Percentiles rank a stretch among this genome's conserved stretches.
phyloP scores from a whole-genome alignment of 2,797 vertebrate genomes.

The Urocyon cinereoargenteus region DNA sequence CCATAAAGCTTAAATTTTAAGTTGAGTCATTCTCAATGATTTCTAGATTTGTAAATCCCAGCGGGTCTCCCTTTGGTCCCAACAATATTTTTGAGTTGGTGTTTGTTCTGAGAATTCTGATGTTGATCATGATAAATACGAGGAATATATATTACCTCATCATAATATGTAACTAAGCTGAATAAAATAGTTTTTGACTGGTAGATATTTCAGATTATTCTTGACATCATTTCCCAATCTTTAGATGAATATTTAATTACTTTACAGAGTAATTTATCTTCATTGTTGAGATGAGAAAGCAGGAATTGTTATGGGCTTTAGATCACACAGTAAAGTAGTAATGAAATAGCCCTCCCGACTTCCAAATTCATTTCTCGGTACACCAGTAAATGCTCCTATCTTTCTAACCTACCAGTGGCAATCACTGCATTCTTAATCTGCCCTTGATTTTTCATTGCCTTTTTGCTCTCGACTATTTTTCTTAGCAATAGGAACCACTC shows the following conservation, averaged over 20 bases:
- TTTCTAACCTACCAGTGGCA: slow-evolving; percentile 50
- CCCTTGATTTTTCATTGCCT: background rate
- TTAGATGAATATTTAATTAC: slow-evolving; percentile 42
- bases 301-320: slow-evolving; percentile 19
- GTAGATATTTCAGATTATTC: slow-evolving; percentile 51
- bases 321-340: background rate
- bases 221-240: background rate
- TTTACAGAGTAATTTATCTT: slow-evolving; percentile 29
- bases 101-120: slow-evolving; percentile 50
- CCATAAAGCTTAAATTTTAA: slow-evolving; percentile 57
- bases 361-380: slow-evolving; percentile 40
- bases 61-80: background rate
- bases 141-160: slow-evolving; percentile 22
- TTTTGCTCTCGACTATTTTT: slow-evolving; percentile 39
- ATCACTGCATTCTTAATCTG: slow-evolving; percentile 24
- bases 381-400: background rate
- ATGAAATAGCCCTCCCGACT: background rate
- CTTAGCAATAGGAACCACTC: background rate
- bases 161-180: background rate
- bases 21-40: slow-evolving; percentile 3
- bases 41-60: slow-evolving; percentile 30
- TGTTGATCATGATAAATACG: background rate
- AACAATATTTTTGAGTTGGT: slow-evolving; percentile 33
- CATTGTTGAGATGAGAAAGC: slow-evolving; percentile 26
- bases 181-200: slow-evolving; percentile 41